Percentiles rank a stretch among this genome's conserved stretches.
These are phyloP conservation scores for Heteromyza rotundicornis DNA, from an alignment of 2,888 invertebrate species.

Conservation along the genomic window DNA sequence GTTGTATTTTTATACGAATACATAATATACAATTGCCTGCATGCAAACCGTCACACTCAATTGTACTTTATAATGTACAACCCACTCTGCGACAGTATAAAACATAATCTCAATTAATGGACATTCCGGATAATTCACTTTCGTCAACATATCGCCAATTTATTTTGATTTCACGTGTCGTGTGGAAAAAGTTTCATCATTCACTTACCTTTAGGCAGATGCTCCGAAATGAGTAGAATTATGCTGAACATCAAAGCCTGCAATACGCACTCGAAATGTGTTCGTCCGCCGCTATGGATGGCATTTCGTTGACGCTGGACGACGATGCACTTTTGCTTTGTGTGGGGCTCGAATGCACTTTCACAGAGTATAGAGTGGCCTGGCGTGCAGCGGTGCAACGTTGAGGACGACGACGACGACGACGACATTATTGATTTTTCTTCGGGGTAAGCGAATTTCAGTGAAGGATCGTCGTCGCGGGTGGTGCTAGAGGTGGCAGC, in stretches of 20 bases:
- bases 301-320: neutral
- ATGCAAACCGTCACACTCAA: no score
- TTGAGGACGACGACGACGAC: slow-evolving; percentile 11
- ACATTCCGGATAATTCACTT: no score
- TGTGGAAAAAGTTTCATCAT: slow-evolving; percentile 3
- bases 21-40: no score
- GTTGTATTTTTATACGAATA: no score
- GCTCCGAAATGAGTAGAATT: slow-evolving; percentile 31
- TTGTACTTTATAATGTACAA: no score
- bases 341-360: slow-evolving; percentile 10
- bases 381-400: slow-evolving; percentile 1
- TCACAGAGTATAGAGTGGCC: no score
- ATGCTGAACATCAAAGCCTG: slow-evolving; percentile 31
- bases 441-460: no score
- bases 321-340: slow-evolving; percentile 23
- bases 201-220: slow-evolving; percentile 37
- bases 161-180: neutral
- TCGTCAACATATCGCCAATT: neutral
- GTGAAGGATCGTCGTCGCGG: no score
- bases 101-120: no score
- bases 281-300: slow-evolving; percentile 14
- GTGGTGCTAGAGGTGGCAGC: neutral
- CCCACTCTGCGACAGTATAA: no score
- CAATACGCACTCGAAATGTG: slow-evolving; percentile 23
- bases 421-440: no score